phyloP scores from a whole-genome alignment of 2,888 invertebrate species.

The Macaria liturata region DNA sequence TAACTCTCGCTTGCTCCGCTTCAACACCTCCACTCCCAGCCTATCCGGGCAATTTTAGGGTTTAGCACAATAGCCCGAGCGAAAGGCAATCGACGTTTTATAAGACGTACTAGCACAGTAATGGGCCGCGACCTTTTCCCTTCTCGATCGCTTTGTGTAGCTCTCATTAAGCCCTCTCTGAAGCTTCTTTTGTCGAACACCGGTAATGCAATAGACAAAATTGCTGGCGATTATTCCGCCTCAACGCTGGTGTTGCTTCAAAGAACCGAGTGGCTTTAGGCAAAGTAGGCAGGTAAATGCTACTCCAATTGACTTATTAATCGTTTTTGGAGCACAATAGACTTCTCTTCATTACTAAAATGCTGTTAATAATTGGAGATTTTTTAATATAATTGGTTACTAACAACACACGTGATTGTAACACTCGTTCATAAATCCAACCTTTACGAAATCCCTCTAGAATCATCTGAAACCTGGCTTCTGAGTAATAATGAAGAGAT shows the following conservation, averaged over 20 bases:
- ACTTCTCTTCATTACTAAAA: too few species aligned
- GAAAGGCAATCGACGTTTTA: slow-evolving; percentile 68
- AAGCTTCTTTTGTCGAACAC: slow-evolving; percentile 51
- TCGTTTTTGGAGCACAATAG: too few species aligned
- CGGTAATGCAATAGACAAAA: slow-evolving; percentile 40
- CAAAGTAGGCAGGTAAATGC: neutral
- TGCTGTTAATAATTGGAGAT: too few species aligned
- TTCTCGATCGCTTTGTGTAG: slow-evolving; percentile 56
- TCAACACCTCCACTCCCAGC: too few species aligned
- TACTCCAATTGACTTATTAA: too few species aligned
- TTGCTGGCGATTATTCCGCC: slow-evolving; percentile 37
- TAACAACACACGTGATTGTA: too few species aligned
- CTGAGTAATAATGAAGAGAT: slow-evolving; percentile 7
- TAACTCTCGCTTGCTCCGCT: too few species aligned
- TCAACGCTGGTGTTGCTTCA: slow-evolving; percentile 20
- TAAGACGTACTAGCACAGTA: slow-evolving; percentile 59
- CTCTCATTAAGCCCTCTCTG: slow-evolving; percentile 63
- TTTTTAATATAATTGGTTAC: too few species aligned
- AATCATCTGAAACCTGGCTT: too few species aligned
- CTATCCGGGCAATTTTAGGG: slow-evolving; percentile 55
- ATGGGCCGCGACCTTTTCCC: slow-evolving; percentile 55
- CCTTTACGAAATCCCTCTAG: too few species aligned
- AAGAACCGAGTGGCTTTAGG: slow-evolving; percentile 19
- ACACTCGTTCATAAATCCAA: too few species aligned
- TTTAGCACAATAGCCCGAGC: slow-evolving; percentile 65